Conservation (phyloP, 2,797 vertebrate genomes). For the Orestias chungarensis region DNA sequence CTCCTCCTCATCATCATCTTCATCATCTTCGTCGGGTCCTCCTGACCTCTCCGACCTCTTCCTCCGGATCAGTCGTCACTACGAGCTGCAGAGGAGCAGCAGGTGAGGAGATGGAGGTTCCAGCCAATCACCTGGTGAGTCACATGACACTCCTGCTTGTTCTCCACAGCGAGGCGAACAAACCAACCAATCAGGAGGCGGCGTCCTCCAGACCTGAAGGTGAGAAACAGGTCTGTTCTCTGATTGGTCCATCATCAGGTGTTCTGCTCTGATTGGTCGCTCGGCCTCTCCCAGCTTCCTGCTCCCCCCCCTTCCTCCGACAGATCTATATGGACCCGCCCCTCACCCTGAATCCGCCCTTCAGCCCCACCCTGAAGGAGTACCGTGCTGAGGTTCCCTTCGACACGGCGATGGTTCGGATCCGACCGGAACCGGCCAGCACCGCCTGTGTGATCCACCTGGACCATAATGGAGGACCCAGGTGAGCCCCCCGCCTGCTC, state of each 20-base stretch:
- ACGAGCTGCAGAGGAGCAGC: conserved; percentile 47
- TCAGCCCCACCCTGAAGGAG: conserved; percentile 86
- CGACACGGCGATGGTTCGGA: conserved; percentile 85
- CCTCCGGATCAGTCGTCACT: conserved; percentile 46
- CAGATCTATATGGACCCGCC: conserved; percentile 88
- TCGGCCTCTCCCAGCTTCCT: conserved; percentile 72
- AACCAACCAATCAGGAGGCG: conserved; percentile 28
- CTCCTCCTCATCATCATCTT: conserved; percentile 26
- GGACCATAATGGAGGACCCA: conserved; percentile 85
- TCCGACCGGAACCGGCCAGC: conserved; percentile 83
- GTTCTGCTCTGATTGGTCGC: neutral
- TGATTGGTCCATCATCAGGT: neutral
- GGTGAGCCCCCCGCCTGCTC: conserved; percentile 70
- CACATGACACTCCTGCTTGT: conserved; percentile 3
- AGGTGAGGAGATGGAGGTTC: conserved; percentile 46
- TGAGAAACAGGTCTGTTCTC: conserved; percentile 22
- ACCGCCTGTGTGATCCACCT: conserved; percentile 83
- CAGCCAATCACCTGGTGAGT: neutral
- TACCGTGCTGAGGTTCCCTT: conserved; percentile 91
- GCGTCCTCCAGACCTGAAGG: conserved; percentile 23
- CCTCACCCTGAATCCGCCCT: conserved; percentile 86
- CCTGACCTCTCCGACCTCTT: conserved; percentile 50
- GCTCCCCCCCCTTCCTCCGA: conserved; percentile 83
- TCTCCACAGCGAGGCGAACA: conserved; percentile 25
- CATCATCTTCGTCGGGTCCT: conserved; percentile 56